These are phyloP conservation scores for Dryobates pubescens DNA, from an alignment of 2,797 vertebrate species.

Conservation along the genomic window DNA sequence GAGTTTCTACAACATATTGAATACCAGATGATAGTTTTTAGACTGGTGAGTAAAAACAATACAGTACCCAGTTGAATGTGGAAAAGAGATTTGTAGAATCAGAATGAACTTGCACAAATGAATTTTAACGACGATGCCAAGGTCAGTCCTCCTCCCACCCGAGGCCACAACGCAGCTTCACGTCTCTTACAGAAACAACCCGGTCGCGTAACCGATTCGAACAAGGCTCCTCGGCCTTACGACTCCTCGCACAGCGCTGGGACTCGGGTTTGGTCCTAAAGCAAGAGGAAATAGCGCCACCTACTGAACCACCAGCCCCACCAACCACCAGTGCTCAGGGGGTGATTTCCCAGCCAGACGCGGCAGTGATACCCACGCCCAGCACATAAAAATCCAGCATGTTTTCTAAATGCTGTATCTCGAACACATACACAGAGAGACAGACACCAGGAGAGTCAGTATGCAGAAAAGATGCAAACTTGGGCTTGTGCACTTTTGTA, in stretches of 20 bases:
- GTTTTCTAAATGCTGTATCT: neutral
- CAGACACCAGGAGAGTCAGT: neutral
- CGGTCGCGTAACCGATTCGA: neutral
- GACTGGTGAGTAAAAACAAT: neutral
- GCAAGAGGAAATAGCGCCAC: constrained; percentile 52
- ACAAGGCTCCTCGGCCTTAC: neutral
- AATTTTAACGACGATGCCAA: neutral
- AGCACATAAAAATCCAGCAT: neutral
- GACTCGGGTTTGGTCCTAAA: neutral
- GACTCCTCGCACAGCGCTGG: neutral
- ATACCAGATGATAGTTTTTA: neutral
- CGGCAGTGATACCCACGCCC: neutral
- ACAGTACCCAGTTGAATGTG: neutral
- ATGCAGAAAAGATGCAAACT: neutral
- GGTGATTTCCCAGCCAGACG: neutral
- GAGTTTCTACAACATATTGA: neutral
- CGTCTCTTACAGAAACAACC: neutral
- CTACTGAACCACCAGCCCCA: constrained; percentile 37
- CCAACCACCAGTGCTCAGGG: neutral
- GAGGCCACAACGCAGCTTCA: neutral
- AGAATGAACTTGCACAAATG: neutral
- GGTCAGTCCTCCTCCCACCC: neutral
- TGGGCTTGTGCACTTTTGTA: neutral
- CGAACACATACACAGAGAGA: neutral
- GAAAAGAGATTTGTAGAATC: neutral